A percentile compares a stretch with the other conserved stretches of the same genome.
Evolutionary conservation across 2,113 vertebrate genomes (phyloP).

Genomic region (Pachycephala philippinensis): DNA sequence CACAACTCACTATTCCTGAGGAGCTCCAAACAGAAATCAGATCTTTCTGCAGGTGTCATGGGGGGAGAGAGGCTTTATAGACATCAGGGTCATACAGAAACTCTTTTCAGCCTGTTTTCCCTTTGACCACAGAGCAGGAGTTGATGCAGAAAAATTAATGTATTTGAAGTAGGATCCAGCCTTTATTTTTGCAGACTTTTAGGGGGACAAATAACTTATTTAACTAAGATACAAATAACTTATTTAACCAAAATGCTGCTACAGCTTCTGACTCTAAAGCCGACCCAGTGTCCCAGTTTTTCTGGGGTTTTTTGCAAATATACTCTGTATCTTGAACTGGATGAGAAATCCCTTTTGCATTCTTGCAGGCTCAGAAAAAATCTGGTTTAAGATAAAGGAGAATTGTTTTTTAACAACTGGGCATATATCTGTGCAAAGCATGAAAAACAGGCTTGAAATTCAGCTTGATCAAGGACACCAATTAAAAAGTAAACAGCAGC

Average conservation of each 20-base stretch:
- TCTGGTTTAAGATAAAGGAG: neutral
- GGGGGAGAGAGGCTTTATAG: neutral
- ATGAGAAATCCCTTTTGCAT: neutral
- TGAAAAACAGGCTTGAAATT: neutral
- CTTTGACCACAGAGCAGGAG: neutral
- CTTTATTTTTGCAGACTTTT: neutral
- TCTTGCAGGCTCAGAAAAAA: neutral
- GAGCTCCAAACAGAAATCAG: neutral
- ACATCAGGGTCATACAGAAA: neutral
- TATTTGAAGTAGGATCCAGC: neutral
- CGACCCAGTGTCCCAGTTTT: neutral
- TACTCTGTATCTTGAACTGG: neutral
- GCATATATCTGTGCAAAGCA: neutral
- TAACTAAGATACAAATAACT: neutral
- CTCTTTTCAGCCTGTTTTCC: neutral
- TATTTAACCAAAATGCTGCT: neutral
- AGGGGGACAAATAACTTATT: neutral
- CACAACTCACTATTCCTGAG: neutral
- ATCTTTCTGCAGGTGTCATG: neutral
- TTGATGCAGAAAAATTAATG: neutral
- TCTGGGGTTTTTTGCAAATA: neutral
- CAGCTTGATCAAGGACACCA: neutral
- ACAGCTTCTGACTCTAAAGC: neutral
- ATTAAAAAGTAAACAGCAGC: neutral
- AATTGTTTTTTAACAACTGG: neutral